A percentile compares a stretch with the other conserved stretches of the same genome.
Conservation (phyloP, 2,113 vertebrate genomes). For the Balaenoptera acutorostrata region DNA sequence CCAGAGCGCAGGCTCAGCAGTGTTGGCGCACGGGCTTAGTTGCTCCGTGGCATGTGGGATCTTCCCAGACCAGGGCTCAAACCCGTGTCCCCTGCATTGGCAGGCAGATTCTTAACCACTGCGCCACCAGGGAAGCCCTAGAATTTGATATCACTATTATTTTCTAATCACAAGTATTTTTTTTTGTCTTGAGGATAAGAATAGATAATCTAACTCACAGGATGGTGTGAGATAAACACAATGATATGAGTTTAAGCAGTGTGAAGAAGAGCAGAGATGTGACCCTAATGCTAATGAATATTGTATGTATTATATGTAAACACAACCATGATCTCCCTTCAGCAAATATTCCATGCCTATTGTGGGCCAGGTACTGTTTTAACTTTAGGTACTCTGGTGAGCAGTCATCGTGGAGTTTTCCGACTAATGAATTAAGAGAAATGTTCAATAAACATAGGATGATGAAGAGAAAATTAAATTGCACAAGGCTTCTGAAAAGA, state of each 20-base stretch:
- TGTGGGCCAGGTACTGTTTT: not conserved
- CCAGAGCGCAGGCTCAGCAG: no score
- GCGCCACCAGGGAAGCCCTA: not conserved
- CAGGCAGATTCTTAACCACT: no score
- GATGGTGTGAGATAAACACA: not conserved
- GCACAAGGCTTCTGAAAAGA: not conserved
- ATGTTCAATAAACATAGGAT: not conserved
- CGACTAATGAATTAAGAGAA: not conserved
- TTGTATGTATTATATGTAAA: not conserved
- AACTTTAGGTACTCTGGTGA: not conserved
- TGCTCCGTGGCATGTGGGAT: no score
- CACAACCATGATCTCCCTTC: not conserved
- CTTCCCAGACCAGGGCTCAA: no score
- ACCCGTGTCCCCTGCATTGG: no score
- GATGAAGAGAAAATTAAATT: not conserved
- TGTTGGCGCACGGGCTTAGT: no score
- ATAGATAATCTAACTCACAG: not conserved
- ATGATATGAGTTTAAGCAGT: not conserved
- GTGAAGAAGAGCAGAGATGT: not conserved
- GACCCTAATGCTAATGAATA: not conserved
- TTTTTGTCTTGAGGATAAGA: not conserved
- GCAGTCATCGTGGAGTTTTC: not conserved
- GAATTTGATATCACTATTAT: not conserved
- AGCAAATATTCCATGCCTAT: not conserved
- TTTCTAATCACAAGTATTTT: constrained; percentile 4